Evolutionary conservation across 37 sponge, comb jelly and placozoan species (phyloP).

Genomic region (Bolinopsis microptera): DNA sequence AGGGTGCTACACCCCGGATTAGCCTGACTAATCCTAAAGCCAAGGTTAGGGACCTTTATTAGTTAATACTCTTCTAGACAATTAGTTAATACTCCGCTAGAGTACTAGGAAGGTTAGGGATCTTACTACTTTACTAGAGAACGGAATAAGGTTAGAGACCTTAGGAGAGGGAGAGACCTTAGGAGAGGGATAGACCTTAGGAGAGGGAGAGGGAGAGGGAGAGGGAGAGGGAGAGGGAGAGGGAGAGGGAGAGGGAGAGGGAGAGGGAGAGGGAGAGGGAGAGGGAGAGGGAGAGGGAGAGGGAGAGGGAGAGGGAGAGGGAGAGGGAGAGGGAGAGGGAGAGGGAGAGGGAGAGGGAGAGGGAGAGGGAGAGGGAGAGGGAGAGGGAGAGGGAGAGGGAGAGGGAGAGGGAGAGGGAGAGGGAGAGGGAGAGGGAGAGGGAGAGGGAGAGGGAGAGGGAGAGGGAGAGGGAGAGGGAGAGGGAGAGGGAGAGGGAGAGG

Average conservation of each 20-base stretch:
- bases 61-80: too few relatives aligned
- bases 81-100: too few relatives aligned
- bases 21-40: too few relatives aligned
- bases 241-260: not conserved
- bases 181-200: not conserved
- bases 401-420: conserved; percentile 54
- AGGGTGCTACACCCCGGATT: too few relatives aligned
- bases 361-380: not conserved
- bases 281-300: conserved; percentile 16
- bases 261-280: too few relatives aligned
- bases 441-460: conserved; percentile 31
- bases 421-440: conserved; percentile 44
- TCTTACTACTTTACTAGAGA: too few relatives aligned
- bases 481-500: not conserved
- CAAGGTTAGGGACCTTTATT: too few relatives aligned
- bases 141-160: too few relatives aligned
- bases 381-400: conserved; percentile 49
- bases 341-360: conserved; percentile 54
- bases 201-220: not conserved
- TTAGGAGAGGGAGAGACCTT: too few relatives aligned
- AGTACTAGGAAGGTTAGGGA: too few relatives aligned
- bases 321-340: conserved; percentile 54
- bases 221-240: conserved; percentile 41
- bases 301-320: conserved; percentile 37
- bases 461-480: not conserved